Evolutionary conservation across 1,140 invertebrate genomes (phyloP).

Genomic region (Bicyclus anynana): DNA sequence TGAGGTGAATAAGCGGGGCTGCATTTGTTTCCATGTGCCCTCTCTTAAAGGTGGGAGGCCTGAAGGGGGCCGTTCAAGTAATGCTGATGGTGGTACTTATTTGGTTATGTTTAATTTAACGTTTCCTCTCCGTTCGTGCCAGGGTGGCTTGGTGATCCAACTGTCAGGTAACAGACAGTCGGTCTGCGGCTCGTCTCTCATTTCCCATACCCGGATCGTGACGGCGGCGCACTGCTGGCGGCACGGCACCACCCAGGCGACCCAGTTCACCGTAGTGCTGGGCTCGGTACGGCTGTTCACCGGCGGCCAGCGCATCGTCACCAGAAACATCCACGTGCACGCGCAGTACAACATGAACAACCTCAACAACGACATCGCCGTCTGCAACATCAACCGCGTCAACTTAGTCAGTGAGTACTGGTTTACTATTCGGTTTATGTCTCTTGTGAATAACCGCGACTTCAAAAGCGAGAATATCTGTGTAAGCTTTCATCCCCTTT

Average conservation of each 20-base stretch:
- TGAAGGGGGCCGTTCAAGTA: no score
- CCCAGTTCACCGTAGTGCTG: constrained; percentile 12
- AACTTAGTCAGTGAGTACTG: constrained; percentile 11
- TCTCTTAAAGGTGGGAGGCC: no score
- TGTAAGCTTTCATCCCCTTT: no score
- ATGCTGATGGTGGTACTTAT: no score
- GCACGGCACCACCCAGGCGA: constrained; percentile 2
- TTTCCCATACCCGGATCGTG: constrained; percentile 11
- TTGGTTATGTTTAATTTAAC: no score
- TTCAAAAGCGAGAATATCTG: no score
- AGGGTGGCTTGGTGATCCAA: constrained; percentile 21
- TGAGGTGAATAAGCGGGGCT: no score
- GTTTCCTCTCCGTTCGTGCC: no score
- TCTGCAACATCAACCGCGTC: constrained; percentile 7
- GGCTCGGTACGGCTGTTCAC: constrained; percentile 15
- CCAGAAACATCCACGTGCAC: constrained; percentile 14
- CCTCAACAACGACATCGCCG: constrained; percentile 17
- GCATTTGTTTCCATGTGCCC: no score
- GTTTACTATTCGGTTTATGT: no score
- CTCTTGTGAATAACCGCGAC: no score
- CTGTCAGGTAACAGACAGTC: constrained; percentile 5
- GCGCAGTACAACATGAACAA: constrained; percentile 10
- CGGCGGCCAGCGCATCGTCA: constrained; percentile 11
- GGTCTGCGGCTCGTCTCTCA: constrained; percentile 21
- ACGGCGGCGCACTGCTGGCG: constrained; percentile 24